These are phyloP conservation scores for Coecobrya sp. DNA, from an alignment of 2,888 invertebrate species.

Conservation along the genomic window DNA sequence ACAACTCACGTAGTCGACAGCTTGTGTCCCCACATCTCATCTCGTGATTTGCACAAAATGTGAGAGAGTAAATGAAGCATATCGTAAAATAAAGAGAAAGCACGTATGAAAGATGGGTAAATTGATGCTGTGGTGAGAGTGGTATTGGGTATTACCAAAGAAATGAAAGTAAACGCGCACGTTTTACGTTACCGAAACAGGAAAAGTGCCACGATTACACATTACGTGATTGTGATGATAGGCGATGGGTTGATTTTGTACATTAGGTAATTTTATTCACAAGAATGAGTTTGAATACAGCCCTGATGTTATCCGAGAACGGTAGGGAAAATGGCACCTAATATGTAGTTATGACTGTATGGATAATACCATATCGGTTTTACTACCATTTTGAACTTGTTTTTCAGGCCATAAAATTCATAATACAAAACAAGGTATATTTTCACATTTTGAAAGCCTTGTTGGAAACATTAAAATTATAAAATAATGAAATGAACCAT, in stretches of 20 bases:
- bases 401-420: too few species aligned
- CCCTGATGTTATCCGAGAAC: too few species aligned
- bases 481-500: too few species aligned
- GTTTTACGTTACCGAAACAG: not conserved
- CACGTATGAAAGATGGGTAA: conserved; percentile 20
- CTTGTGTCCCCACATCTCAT: conserved; percentile 38
- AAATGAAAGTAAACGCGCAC: not conserved
- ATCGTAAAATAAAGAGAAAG: conserved; percentile 41
- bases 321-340: too few species aligned
- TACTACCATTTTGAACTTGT: too few species aligned
- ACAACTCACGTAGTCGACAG: conserved; percentile 36
- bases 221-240: not conserved
- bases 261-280: too few species aligned
- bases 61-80: conserved; percentile 49
- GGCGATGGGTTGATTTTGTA: not conserved
- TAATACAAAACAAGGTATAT: too few species aligned
- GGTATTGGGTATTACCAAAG: not conserved
- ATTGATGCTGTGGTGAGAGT: conserved; percentile 1
- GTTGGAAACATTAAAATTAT: too few species aligned
- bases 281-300: too few species aligned
- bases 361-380: too few species aligned
- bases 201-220: not conserved
- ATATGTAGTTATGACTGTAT: too few species aligned
- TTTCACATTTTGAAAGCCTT: too few species aligned
- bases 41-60: conserved; percentile 17